phyloP scores from a whole-genome alignment of 1,140 invertebrate genomes.

The Diorhabda sublineata region DNA sequence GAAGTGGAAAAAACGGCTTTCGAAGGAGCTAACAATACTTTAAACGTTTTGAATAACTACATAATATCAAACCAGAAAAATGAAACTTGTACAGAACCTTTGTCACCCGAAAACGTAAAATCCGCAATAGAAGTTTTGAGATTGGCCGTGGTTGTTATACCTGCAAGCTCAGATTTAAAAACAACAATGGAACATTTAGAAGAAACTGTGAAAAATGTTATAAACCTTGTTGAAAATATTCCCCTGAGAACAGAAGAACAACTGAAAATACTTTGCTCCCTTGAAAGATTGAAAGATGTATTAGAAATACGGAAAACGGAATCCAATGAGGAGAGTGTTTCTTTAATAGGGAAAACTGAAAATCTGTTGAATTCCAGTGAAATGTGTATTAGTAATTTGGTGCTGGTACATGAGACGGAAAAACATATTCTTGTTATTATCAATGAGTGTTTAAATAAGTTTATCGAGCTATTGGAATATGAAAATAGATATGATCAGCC shows the following conservation, averaged over 20 bases:
- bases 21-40: slow-evolving; percentile 31
- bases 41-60: slow-evolving; percentile 32
- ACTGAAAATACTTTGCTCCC: slow-evolving; percentile 16
- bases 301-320: slow-evolving; percentile 18
- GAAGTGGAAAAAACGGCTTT: slow-evolving; percentile 35
- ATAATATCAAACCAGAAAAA: slow-evolving; percentile 22
- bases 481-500: background rate
- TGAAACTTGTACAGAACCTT: background rate
- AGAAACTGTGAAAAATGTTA: slow-evolving; percentile 42
- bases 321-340: slow-evolving; percentile 20
- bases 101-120: slow-evolving; percentile 34
- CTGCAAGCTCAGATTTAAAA: slow-evolving; percentile 35
- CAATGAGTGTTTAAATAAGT: slow-evolving; percentile 19
- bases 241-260: slow-evolving; percentile 23
- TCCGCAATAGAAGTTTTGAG: slow-evolving; percentile 38
- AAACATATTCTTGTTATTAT: slow-evolving; percentile 20
- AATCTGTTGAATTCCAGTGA: slow-evolving; percentile 9
- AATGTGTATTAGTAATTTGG: slow-evolving; percentile 22
- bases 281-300: slow-evolving; percentile 11
- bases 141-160: slow-evolving; percentile 36
- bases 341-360: slow-evolving; percentile 20
- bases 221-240: slow-evolving; percentile 43
- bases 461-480: background rate
- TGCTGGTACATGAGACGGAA: slow-evolving; percentile 26
- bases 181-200: slow-evolving; percentile 40